phyloP scores from a whole-genome alignment of 2,113 vertebrate genomes.

The Scalopus aquaticus region DNA sequence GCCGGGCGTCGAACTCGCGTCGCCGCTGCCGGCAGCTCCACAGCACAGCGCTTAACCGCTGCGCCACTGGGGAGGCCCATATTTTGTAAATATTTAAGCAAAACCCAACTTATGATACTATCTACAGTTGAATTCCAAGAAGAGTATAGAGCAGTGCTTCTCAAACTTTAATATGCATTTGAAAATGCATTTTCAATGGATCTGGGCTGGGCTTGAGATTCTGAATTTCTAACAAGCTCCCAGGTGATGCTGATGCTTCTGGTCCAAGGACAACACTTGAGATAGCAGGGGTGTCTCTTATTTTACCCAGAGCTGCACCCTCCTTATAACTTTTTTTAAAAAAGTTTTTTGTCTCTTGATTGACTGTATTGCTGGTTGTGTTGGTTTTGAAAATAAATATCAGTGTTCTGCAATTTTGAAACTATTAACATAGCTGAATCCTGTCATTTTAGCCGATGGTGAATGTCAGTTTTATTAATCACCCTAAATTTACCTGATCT shows the following conservation, averaged over 20 bases:
- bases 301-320: not conserved
- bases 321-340: not conserved
- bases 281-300: not conserved
- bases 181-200: not conserved
- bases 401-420: not conserved
- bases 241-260: not conserved
- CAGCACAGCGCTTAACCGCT: no score
- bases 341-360: not conserved
- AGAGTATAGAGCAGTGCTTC: not conserved
- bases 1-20: no score
- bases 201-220: not conserved
- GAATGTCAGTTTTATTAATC: not conserved
- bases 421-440: not conserved
- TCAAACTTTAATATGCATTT: not conserved
- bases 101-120: not conserved
- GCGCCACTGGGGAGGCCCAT: no score
- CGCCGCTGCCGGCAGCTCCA: no score
- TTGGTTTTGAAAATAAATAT: constrained; percentile 5
- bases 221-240: not conserved
- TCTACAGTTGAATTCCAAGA: not conserved
- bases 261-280: not conserved
- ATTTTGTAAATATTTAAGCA: not conserved
- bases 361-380: not conserved
- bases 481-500: not conserved
- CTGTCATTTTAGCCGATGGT: not conserved